Evolutionary conservation across 2,888 invertebrate genomes (phyloP).

Genomic region (Parochlus steinenii): DNA sequence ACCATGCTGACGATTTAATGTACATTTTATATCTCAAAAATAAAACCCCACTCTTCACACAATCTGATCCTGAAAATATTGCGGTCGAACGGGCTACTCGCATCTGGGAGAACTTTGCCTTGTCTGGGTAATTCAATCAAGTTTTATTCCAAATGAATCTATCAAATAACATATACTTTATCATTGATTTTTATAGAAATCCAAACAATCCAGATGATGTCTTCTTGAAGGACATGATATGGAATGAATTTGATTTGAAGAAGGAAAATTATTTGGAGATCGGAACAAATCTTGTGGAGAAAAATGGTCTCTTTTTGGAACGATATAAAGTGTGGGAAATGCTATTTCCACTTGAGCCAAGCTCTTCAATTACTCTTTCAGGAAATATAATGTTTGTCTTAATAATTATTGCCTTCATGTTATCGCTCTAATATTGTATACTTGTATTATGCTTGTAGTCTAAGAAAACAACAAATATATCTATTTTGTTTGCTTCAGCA

Average conservation of each 20-base stretch:
- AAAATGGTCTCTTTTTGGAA: constrained; percentile 23
- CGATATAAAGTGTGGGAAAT: constrained; percentile 28
- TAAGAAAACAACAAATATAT: too few species aligned
- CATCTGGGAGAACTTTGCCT: constrained; percentile 31
- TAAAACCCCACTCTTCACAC: constrained; percentile 28
- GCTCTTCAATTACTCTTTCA: too few species aligned
- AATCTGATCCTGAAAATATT: constrained; percentile 28
- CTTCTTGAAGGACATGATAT: not conserved
- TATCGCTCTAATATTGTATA: too few species aligned
- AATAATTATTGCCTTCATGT: too few species aligned
- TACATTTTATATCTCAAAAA: constrained; percentile 31
- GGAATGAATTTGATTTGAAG: not conserved
- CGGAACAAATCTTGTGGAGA: constrained; percentile 22
- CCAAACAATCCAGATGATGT: constrained; percentile 1
- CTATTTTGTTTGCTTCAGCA: too few species aligned
- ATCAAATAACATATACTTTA: too few species aligned
- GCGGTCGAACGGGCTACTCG: constrained; percentile 30
- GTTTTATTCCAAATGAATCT: too few species aligned
- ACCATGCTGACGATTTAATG: constrained; percentile 34
- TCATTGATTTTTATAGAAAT: too few species aligned
- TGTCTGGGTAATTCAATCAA: constrained; percentile 24
- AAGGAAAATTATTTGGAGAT: constrained; percentile 23
- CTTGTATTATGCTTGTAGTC: too few species aligned
- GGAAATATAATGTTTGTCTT: too few species aligned
- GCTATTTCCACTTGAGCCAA: constrained; percentile 26